Conservation (phyloP, 2,797 vertebrate species). For the Tangara arthus region DNA sequence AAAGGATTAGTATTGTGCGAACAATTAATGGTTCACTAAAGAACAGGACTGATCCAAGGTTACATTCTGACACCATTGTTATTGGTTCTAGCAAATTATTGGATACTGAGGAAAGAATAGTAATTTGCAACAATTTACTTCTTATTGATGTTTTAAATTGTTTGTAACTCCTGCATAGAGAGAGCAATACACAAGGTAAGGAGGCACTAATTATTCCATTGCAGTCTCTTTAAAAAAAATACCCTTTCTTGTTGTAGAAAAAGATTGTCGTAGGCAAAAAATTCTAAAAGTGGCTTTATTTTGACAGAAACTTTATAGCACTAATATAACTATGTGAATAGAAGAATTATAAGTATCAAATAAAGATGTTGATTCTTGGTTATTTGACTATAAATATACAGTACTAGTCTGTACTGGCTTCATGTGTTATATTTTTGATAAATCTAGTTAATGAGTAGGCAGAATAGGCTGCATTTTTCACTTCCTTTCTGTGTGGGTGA, state of each 20-base stretch:
- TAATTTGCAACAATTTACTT: slow-evolving; percentile 62
- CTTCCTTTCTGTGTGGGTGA: neutral
- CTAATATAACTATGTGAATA: neutral
- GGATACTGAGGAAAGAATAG: slow-evolving; percentile 47
- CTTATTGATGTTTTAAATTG: slow-evolving; percentile 69
- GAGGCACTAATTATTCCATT: slow-evolving; percentile 55
- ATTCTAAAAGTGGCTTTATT: neutral
- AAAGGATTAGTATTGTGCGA: slow-evolving; percentile 36
- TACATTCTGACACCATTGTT: slow-evolving; percentile 58
- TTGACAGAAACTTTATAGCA: neutral
- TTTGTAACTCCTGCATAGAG: slow-evolving; percentile 28
- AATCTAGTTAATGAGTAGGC: neutral
- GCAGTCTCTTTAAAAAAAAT: slow-evolving; percentile 31
- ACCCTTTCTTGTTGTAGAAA: neutral
- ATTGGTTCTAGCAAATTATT: slow-evolving; percentile 61
- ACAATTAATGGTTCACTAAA: slow-evolving; percentile 44
- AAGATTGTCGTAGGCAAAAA: neutral
- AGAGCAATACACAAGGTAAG: slow-evolving; percentile 49
- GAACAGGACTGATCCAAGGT: slow-evolving; percentile 55
- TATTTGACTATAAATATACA: neutral
- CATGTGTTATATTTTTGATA: neutral
- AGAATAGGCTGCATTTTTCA: neutral
- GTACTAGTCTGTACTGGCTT: neutral
- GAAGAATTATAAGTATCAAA: neutral
- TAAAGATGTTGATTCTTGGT: neutral